Base-by-base conservation (phyloP, 2,113 vertebrate species). In the Pelecanus crispus region DNA sequence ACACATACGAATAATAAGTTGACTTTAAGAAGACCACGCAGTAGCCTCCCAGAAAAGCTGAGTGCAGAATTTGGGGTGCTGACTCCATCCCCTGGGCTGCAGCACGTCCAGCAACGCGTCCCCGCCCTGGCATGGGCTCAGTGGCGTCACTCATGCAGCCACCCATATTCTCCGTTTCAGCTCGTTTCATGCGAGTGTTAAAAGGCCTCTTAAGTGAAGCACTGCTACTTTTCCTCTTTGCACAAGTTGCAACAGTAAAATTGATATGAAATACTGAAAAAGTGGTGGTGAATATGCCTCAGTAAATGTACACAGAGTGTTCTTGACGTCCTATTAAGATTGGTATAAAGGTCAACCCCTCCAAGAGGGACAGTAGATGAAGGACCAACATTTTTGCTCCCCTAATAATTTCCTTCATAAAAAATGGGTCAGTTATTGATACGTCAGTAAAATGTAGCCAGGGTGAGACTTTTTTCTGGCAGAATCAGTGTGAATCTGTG, bases 1-100 rank as follows among this genome's bases (percentile, higher is more conserved):
- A 22, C 17, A 14, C 2, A 0, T 6, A 0, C 0, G 0, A 62
- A 44, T 38, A 59, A 21, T 14, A 49, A 20, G 42, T 0, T 38
- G 36, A 14, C 63, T 81, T 72, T 40, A 38, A 73, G 58, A 58
- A 52, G 47, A 53, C 16, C 4, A 5, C 6, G 26, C 0, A 2
- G 17, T 17, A 40, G 19, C 13, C 21, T 75, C 26, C 32, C 29
- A 50, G 74, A 50, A 62, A 15, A 80, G 40, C 45, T 26, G 31
- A 65, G 50, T 13, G 11, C 31, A 55, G 78, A 34, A 26, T 50
- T 10, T 28, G 67, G 63, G 34, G 25, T 1, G 2, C 52, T 26
- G n/a, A 34, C 47, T 59, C 44, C 44, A 13, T 63, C 16, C 44
- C 47, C 45, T 40, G 80, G 34, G 65, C 52, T 53, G 65, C 73